A percentile compares a stretch with the other conserved stretches of the same genome.
Conservation (phyloP, 2,797 vertebrate genomes). For the Odontamblyopus lacepedii region DNA sequence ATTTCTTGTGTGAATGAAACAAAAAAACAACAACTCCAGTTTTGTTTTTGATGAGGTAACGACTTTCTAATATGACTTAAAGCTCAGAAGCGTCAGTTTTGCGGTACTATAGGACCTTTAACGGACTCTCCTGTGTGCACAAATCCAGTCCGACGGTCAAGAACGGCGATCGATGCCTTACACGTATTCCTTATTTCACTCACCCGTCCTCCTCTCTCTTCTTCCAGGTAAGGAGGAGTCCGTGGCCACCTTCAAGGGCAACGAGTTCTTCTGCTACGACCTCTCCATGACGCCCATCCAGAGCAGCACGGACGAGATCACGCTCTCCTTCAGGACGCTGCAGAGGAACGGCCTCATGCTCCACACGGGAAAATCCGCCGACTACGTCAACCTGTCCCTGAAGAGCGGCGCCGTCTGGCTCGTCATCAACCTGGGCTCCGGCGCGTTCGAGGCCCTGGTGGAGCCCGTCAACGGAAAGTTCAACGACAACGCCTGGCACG, state of each 20-base stretch:
- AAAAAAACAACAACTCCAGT: too few species aligned
- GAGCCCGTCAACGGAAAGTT: conserved; percentile 96
- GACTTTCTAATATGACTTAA: too few species aligned
- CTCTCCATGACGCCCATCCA: conserved; percentile 94
- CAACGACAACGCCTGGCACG: conserved; percentile 93
- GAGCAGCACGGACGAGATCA: conserved; percentile 97
- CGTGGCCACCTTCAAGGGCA: conserved; percentile 92
- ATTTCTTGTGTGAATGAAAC: too few species aligned
- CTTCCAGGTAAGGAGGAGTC: conserved; percentile 87
- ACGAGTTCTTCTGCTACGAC: conserved; percentile 97
- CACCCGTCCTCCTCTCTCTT: not conserved
- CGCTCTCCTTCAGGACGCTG: conserved; percentile 91
- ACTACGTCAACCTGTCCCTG: conserved; percentile 94
- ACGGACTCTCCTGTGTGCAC: too few species aligned
- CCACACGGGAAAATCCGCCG: conserved; percentile 93
- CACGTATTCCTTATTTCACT: not conserved
- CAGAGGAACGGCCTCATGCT: conserved; percentile 94
- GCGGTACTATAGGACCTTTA: too few species aligned
- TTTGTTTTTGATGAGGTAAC: too few species aligned
- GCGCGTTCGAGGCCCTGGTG: conserved; percentile 94
- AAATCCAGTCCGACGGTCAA: too few species aligned
- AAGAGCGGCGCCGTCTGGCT: conserved; percentile 94
- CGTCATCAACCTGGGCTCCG: conserved; percentile 95
- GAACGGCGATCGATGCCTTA: not conserved
- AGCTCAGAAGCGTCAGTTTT: too few species aligned